Evolutionary conservation across 2,113 vertebrate genomes (phyloP), one percentile per base, ranked within the genome.

Genomic region (Channa maculata): DNA sequence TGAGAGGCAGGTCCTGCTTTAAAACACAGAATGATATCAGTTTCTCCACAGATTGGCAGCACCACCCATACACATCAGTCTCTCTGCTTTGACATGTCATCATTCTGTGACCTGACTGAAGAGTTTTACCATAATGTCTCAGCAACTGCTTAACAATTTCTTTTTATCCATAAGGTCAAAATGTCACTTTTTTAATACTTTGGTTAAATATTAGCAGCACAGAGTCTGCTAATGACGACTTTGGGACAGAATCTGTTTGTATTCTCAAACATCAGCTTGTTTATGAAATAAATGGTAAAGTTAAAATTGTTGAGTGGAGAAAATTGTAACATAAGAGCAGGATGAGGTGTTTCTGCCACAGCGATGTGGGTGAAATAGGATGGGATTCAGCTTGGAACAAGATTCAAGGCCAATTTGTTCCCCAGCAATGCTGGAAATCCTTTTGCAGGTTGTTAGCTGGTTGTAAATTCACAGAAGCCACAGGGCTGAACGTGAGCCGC

Each of bases 41-140:
- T 49, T 50, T 58, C 71, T 36, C 49, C 34, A 15, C 62, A 44
- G 45, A 75, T 12, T 37, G 72, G 59, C 53, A 9, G 53, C 46
- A 38, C 72, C 63, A 52, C 72, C 72, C 63, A 38, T 12, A 46
- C 0, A 12, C 8, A 44, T 49, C 61, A 12, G 44, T 34, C 52
- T n/a, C 13, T 43, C 58, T 24, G 7, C 43, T 45, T 50, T 53
- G n/a, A 60, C 61, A 33, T 43, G 59, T 64, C 65, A 43, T 7
- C 75, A 33, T 69, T 43, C 58, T 62, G 34, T 13, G 57, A 49
- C 24, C 24, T 24, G 24, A 24, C 24, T 24, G 24, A 24, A 24
- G 24, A 24, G 24, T 24, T 24, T 24, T 24, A 24, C 24, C 24
- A 24, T 24, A 24, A 1, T 24, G 24, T 24, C 24, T 24, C 24